phyloP scores from a whole-genome alignment of 2,888 invertebrate species.

The Callimorpha dominula region DNA sequence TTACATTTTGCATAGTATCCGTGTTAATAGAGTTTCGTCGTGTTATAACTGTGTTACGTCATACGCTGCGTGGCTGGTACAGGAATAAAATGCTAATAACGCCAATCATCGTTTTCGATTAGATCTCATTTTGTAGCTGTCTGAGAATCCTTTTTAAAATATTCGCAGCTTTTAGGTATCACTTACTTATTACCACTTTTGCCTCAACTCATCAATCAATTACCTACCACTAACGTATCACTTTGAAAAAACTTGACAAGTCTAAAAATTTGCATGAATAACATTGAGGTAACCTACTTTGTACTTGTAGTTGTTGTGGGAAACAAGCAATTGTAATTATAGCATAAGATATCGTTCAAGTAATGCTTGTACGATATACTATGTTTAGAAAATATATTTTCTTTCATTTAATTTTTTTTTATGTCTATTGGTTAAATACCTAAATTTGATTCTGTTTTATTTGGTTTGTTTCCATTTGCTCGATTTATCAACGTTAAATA shows the following conservation, averaged over 20 bases:
- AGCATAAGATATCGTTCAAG: too few relatives aligned
- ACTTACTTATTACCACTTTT: not conserved
- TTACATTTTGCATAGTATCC: not conserved
- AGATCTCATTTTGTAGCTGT: not conserved
- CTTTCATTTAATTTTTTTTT: too few relatives aligned
- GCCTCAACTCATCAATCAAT: not conserved
- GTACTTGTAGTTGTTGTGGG: too few relatives aligned
- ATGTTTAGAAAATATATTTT: too few relatives aligned
- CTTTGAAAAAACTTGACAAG: not conserved
- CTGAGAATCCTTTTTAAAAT: not conserved
- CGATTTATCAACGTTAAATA: too few relatives aligned
- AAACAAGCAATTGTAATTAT: too few relatives aligned
- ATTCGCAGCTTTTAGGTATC: not conserved
- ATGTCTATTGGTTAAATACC: too few relatives aligned
- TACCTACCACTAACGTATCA: not conserved
- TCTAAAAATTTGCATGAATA: not conserved
- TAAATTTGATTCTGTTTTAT: too few relatives aligned
- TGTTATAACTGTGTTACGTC: not conserved
- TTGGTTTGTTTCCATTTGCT: too few relatives aligned
- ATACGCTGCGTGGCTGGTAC: not conserved
- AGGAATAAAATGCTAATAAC: constrained; percentile 13
- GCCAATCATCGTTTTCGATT: constrained; percentile 11
- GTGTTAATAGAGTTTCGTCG: not conserved
- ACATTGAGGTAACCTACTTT: not conserved
- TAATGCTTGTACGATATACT: too few relatives aligned